Percentiles rank a stretch among this genome's conserved stretches.
Conservation (phyloP, 2,888 invertebrate species). For the Lumbricus terrestris region DNA sequence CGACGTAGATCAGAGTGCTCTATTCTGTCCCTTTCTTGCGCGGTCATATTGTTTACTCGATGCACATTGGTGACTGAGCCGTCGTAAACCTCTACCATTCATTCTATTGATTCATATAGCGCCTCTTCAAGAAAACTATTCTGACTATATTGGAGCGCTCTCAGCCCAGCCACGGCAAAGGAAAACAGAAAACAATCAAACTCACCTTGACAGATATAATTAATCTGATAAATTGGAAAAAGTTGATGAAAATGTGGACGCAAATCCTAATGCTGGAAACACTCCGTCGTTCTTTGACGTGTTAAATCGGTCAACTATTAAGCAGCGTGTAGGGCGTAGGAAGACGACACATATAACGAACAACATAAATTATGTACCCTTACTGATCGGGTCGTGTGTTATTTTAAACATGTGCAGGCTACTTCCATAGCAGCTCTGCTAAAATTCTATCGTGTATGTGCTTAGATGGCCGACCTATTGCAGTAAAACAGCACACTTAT, state of each 20-base stretch:
- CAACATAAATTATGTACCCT: background rate
- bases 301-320: background rate
- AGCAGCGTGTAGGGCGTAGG: background rate
- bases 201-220: background rate
- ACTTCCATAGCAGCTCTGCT: background rate
- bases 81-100: too few species aligned
- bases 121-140: too few species aligned
- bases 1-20: too few species aligned
- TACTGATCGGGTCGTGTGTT: background rate
- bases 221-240: background rate
- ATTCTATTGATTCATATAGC: too few species aligned
- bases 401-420: background rate
- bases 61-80: too few species aligned
- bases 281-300: background rate
- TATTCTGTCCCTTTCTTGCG: too few species aligned
- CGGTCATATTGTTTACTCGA: too few species aligned
- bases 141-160: too few species aligned
- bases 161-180: too few species aligned
- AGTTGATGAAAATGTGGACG: background rate
- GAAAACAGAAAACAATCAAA: background rate
- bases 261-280: background rate
- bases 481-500: background rate
- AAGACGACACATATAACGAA: background rate
- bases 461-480: background rate
- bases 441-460: background rate